Base-by-base conservation (phyloP, 2,797 vertebrate genomes). In the Hippopotamyrus pictus region DNA sequence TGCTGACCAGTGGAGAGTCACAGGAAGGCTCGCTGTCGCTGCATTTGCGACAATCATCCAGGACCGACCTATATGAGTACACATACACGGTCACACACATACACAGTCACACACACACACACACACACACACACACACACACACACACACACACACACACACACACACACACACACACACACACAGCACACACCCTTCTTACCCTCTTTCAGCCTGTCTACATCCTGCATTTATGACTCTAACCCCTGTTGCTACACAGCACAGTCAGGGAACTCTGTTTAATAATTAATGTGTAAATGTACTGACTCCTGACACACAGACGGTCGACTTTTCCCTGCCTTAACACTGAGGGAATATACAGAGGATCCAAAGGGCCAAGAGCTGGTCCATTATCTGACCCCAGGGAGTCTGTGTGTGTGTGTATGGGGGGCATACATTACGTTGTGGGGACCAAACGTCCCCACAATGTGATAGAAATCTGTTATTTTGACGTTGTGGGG, bases 1-100 rank as follows among this genome's bases (percentile, higher is more conserved):
- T 96, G 2, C 96, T 97, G 89, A 97, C 97, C 90, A 97, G 93
- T 0, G 96, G 96, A 83, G 97, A 97, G 94, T 96, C 96, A 5
- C 96, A 96, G 1, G 96, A 96, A 0, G 96, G 96, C 48, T 97
- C 97, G 0, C 95, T 96, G 90, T 97, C 97, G 4, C 96, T 96
- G 93, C 95, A 95, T 93, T 96, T 94, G 89, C 97, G 95, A 94
- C 96, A 97, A 92, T 95, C 94, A 19, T 94, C 91, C 86, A 97
- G 93, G 87, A 97, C 96, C 1, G 97, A 97, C 95, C 97, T 98
- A 90, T 41, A 84, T 59, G 59, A 46, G 83, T 88, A 84, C 48
- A 65, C n/a, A 41, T 17, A 57, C 62, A 46, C 59, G 59, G 37
- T 48, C 82, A 88, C 76, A 44, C 73, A 25, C 19, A 41, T 29